Percentiles rank a stretch among this genome's conserved stretches.
Conservation (phyloP, 2,888 invertebrate species). For the Polietes domitor region DNA sequence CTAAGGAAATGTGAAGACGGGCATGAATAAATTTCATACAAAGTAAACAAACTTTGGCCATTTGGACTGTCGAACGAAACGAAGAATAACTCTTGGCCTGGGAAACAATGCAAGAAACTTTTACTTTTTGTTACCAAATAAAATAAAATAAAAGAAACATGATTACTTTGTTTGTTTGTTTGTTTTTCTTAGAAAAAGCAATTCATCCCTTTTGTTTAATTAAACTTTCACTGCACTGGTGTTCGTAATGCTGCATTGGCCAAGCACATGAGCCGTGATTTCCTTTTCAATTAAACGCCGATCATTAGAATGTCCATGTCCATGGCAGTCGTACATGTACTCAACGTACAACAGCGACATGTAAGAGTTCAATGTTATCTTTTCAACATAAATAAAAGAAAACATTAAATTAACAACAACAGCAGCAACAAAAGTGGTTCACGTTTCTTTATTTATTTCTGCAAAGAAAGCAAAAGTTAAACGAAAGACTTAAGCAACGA, state of each 20-base stretch:
- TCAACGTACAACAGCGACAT: background rate
- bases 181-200: background rate
- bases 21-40: background rate
- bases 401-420: slow-evolving; percentile 5
- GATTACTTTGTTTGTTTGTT: background rate
- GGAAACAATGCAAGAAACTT: background rate
- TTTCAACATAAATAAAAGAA: slow-evolving; percentile 2
- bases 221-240: slow-evolving; percentile 17
- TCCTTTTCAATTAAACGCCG: slow-evolving; percentile 8
- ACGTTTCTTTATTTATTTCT: too few species aligned
- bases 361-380: slow-evolving; percentile 29
- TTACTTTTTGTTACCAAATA: slow-evolving; percentile 2
- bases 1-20: background rate
- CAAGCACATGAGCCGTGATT: slow-evolving; percentile 32
- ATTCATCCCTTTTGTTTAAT: background rate
- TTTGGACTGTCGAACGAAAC: too few species aligned
- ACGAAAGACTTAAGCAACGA: slow-evolving; percentile 32
- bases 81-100: background rate
- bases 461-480: background rate
- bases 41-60: background rate
- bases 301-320: slow-evolving; percentile 34
- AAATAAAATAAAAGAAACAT: too few species aligned
- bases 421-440: slow-evolving; percentile 22
- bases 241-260: background rate
- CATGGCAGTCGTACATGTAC: slow-evolving; percentile 6